A percentile compares a stretch with the other conserved stretches of the same genome.
Evolutionary conservation across 2,888 invertebrate species (phyloP).

Genomic region (Drosophila crucigera): DNA sequence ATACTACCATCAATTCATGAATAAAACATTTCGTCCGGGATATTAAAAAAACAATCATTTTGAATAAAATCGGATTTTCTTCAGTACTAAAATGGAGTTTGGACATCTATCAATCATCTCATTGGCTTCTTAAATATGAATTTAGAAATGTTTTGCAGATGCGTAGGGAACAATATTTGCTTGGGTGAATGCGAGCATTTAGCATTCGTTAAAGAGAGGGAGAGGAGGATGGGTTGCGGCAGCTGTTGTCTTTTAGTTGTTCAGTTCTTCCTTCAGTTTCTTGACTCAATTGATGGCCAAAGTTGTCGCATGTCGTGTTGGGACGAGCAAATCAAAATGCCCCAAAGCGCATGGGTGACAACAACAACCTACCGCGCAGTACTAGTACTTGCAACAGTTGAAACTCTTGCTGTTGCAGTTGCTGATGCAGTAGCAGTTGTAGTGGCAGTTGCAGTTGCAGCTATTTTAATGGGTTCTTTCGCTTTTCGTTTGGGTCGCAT

Average conservation of each 20-base stretch:
- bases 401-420: conserved; percentile 38
- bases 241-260: conserved; percentile 1
- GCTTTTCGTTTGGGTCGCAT: conserved; percentile 66
- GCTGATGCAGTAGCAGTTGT: conserved; percentile 38
- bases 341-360: conserved; percentile 54
- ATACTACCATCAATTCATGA: not conserved
- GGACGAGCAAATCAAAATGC: conserved; percentile 62
- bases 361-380: conserved; percentile 65
- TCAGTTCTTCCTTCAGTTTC: not conserved
- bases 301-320: conserved; percentile 72
- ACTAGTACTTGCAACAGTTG: conserved; percentile 38
- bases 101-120: not conserved
- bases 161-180: not conserved
- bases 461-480: conserved; percentile 80
- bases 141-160: not conserved
- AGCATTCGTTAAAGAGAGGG: not conserved
- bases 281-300: conserved; percentile 61
- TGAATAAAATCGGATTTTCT: not conserved
- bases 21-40: not conserved
- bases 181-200: not conserved
- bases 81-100: not conserved
- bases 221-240: not conserved
- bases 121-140: not conserved
- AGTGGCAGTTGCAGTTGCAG: conserved; percentile 58
- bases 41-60: not conserved